Evolutionary conservation across 1,140 invertebrate genomes (phyloP).

Genomic region (Brachionus sp.): DNA sequence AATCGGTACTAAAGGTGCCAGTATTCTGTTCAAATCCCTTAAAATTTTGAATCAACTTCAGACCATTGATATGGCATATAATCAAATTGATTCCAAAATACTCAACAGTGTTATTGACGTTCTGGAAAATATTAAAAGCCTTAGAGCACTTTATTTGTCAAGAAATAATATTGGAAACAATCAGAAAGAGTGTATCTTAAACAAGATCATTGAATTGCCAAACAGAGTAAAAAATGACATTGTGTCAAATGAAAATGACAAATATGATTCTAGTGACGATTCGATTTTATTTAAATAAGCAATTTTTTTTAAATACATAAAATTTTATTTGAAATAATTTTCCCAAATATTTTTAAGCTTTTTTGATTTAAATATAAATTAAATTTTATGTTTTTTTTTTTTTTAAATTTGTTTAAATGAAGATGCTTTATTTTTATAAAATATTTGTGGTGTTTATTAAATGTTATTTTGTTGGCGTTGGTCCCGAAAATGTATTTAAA

Average conservation of each 20-base stretch:
- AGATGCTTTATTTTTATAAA: no score
- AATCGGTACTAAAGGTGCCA: not conserved
- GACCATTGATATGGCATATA: not conserved
- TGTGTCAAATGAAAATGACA: not conserved
- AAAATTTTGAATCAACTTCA: not conserved
- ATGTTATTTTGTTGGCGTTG: no score
- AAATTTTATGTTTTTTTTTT: no score
- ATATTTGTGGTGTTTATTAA: no score
- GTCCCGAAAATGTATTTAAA: no score
- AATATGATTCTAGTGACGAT: not conserved
- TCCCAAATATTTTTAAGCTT: no score
- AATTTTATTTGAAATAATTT: no score
- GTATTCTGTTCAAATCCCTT: not conserved
- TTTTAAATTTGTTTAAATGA: no score
- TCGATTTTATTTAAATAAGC: no score
- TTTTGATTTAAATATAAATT: no score
- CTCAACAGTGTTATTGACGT: not conserved
- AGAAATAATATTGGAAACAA: not conserved
- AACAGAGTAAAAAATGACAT: not conserved
- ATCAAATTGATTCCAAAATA: not conserved
- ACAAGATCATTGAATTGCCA: not conserved
- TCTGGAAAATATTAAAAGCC: not conserved
- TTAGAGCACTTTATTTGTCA: not conserved
- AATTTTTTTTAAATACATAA: no score
- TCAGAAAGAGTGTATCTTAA: not conserved